phyloP scores from a whole-genome alignment of 1,140 invertebrate species.

The Magallana angulata region DNA sequence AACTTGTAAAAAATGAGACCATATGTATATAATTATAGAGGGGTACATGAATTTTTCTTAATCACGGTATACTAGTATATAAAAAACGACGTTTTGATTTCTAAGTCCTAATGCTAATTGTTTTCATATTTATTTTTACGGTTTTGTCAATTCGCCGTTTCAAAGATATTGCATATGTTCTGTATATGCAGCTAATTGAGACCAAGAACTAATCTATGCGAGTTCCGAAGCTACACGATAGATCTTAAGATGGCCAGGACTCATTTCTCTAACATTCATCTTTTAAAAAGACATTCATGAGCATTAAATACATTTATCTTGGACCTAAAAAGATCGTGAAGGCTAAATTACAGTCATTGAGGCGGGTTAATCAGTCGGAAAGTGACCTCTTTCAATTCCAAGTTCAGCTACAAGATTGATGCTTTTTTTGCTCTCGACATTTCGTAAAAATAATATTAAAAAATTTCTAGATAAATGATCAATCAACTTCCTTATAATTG shows the following conservation, averaged over 20 bases:
- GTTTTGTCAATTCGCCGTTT: too few relatives aligned
- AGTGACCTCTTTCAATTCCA: conserved; percentile 25
- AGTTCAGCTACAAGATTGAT: conserved; percentile 36
- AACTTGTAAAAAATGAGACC: too few relatives aligned
- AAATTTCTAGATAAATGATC: conserved; percentile 38
- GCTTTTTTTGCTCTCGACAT: conserved; percentile 35
- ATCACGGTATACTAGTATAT: too few relatives aligned
- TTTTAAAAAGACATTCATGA: conserved; percentile 29
- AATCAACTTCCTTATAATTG: conserved; percentile 33
- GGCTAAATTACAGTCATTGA: conserved; percentile 35
- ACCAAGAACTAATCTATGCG: background rate
- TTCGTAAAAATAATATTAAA: conserved; percentile 37
- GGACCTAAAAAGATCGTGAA: conserved; percentile 33
- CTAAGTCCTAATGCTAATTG: too few relatives aligned
- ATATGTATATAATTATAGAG: too few relatives aligned
- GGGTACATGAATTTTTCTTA: too few relatives aligned
- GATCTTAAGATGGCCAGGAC: background rate
- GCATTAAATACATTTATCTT: conserved; percentile 38
- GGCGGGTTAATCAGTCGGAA: conserved; percentile 22
- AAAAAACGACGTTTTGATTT: too few relatives aligned
- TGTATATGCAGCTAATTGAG: too few relatives aligned
- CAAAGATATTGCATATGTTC: too few relatives aligned
- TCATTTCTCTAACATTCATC: conserved; percentile 12
- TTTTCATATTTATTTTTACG: too few relatives aligned
- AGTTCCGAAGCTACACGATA: background rate